Conservation (phyloP, 2,797 vertebrate genomes). For the Mormyrus proboscirostris region DNA sequence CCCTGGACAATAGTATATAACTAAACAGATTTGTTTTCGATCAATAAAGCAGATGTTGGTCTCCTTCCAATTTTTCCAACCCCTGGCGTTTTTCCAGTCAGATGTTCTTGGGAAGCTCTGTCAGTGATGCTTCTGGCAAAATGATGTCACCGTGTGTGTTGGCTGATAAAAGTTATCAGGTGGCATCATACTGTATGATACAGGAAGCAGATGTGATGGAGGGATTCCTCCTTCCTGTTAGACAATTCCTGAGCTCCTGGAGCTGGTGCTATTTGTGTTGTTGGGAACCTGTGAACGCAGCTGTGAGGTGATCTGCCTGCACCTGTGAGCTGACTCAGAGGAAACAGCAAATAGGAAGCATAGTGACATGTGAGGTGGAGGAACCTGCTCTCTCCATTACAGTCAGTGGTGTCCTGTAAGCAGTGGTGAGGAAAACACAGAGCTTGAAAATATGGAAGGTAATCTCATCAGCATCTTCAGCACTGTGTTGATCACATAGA, state of each 20-base stretch:
- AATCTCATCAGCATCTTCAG: neutral
- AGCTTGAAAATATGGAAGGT: neutral
- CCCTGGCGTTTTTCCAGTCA: neutral
- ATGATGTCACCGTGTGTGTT: neutral
- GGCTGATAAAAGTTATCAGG: neutral
- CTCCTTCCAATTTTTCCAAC: neutral
- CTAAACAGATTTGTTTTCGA: neutral
- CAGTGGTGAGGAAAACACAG: slow-evolving; percentile 50
- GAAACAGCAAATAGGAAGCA: slow-evolving; percentile 36
- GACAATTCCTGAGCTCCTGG: slow-evolving; percentile 37
- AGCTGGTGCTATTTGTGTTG: neutral
- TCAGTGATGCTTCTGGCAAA: neutral
- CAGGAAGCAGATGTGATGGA: slow-evolving; percentile 58
- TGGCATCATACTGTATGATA: slow-evolving; percentile 45
- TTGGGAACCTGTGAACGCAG: slow-evolving; percentile 24
- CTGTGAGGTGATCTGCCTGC: slow-evolving; percentile 40
- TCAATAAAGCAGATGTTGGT: neutral
- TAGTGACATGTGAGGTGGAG: slow-evolving; percentile 36
- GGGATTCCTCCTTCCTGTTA: slow-evolving; percentile 60
- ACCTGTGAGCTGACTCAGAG: slow-evolving; percentile 32
- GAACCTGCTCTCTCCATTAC: slow-evolving; percentile 37
- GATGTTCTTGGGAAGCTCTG: neutral
- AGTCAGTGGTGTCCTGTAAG: slow-evolving; percentile 67
- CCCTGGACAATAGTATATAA: neutral
- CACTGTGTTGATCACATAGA: neutral